Conservation (phyloP, 2,797 vertebrate genomes). For the Basileuterus tristriatus region DNA sequence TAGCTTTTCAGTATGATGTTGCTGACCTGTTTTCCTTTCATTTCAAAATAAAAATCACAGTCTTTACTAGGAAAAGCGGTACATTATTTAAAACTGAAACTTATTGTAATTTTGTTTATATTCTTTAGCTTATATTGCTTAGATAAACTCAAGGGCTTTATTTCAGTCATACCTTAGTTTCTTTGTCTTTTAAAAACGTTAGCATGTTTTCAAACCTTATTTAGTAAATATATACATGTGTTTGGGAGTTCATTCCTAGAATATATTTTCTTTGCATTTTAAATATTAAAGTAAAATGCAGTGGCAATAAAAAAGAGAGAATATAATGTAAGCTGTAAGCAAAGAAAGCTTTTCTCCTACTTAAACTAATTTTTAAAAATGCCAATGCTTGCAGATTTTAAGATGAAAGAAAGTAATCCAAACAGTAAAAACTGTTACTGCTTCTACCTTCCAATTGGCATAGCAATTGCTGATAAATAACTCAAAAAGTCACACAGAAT, state of each 20-base stretch:
- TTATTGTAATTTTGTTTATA: background rate
- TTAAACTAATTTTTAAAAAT: background rate
- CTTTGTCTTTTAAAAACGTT: background rate
- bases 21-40: background rate
- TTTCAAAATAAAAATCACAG: constrained; percentile 3
- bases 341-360: background rate
- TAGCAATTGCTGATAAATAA: background rate
- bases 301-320: background rate
- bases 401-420: background rate
- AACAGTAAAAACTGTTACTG: background rate
- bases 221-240: background rate
- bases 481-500: background rate
- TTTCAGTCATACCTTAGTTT: background rate
- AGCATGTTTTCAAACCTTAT: background rate
- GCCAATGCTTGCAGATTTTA: background rate
- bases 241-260: background rate
- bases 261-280: background rate
- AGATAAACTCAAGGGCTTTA: background rate
- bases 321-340: background rate
- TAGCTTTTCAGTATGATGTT: constrained; percentile 12
- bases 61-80: background rate
- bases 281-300: background rate
- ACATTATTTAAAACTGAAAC: background rate
- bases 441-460: background rate
- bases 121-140: background rate